Evolutionary conservation across 2,797 vertebrate genomes (phyloP).

Genomic region (Coranthus polyacanthus): DNA sequence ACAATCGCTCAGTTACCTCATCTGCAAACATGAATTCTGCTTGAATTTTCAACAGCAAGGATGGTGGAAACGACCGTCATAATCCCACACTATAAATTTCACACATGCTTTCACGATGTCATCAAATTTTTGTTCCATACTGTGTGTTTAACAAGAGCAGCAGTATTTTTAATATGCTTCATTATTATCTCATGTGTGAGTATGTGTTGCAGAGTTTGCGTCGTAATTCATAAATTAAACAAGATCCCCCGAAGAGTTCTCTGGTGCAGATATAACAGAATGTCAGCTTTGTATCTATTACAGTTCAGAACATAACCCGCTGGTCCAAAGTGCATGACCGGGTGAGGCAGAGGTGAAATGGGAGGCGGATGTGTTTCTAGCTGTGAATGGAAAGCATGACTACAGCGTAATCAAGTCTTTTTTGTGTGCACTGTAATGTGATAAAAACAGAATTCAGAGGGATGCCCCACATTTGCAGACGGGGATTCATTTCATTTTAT

Average conservation of each 20-base stretch:
- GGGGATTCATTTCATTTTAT: conserved; percentile 64
- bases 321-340: conserved; percentile 21
- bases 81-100: no score
- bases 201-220: not conserved
- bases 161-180: not conserved
- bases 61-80: no score
- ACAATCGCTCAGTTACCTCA: no score
- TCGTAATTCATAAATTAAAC: conserved; percentile 25
- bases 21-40: no score
- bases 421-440: conserved; percentile 56
- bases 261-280: conserved; percentile 10
- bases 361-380: conserved; percentile 43
- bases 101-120: no score
- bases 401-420: conserved; percentile 63
- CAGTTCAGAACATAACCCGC: conserved; percentile 9
- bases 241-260: not conserved
- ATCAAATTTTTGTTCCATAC: no score
- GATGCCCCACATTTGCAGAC: conserved; percentile 54
- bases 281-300: conserved; percentile 4
- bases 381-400: conserved; percentile 65
- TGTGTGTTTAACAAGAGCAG: not conserved
- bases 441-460: conserved; percentile 56
- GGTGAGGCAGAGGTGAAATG: conserved; percentile 44
- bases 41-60: no score
- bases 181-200: not conserved